Percentiles rank a stretch among this genome's conserved stretches.
Evolutionary conservation across 2,113 vertebrate species (phyloP).

Genomic region (Dipodomys stephensi): DNA sequence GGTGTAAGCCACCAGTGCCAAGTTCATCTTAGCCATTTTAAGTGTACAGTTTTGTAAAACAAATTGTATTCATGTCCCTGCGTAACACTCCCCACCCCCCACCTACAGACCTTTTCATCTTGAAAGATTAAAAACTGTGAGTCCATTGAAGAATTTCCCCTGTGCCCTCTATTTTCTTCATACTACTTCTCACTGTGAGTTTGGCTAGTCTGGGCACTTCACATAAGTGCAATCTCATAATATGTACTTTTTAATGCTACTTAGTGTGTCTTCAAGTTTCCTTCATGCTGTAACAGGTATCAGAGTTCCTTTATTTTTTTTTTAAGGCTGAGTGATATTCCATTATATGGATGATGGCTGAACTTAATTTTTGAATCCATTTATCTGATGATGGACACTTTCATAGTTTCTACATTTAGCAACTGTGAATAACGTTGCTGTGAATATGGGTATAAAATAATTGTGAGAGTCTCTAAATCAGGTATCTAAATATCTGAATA

Average conservation of each 20-base stretch:
- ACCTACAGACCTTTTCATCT: background rate
- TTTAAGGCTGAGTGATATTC: background rate
- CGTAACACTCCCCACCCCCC: background rate
- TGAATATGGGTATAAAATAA: background rate
- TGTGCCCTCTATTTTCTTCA: background rate
- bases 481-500: background rate
- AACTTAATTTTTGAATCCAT: background rate
- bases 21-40: background rate
- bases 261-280: background rate
- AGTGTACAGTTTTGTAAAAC: background rate
- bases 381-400: background rate
- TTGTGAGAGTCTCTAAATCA: background rate
- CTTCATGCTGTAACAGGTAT: background rate
- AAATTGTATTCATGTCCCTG: background rate
- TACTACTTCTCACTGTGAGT: background rate
- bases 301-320: too few relatives aligned
- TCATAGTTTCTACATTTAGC: background rate
- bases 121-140: background rate
- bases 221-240: accelerated
- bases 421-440: background rate
- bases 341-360: too few relatives aligned
- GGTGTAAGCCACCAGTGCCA: too few relatives aligned
- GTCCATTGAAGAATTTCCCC: background rate
- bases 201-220: background rate
- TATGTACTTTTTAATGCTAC: background rate